These are phyloP conservation scores for Perithous albicinctus DNA, from an alignment of 2,888 invertebrate genomes.

Conservation along the genomic window DNA sequence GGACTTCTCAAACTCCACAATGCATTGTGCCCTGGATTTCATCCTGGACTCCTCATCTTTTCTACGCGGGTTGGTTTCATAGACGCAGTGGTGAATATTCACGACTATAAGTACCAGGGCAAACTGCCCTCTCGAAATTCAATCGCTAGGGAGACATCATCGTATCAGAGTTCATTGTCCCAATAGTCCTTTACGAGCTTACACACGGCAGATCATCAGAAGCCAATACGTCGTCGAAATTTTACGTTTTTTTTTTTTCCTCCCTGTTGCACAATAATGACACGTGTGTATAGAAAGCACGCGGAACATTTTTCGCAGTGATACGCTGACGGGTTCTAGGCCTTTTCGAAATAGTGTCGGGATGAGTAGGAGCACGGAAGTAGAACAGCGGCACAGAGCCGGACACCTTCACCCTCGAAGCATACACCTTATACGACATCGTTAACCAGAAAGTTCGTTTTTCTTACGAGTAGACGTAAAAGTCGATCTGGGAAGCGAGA, in stretches of 20 bases:
- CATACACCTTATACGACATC: conserved; percentile 60
- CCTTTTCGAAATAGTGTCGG: conserved; percentile 23
- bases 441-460: conserved; percentile 66
- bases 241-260: too few relatives aligned
- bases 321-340: not conserved
- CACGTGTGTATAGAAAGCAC: not conserved
- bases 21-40: too few relatives aligned
- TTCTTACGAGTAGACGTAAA: conserved; percentile 73
- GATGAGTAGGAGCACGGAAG: not conserved
- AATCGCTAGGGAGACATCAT: not conserved
- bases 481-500: conserved; percentile 68
- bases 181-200: too few relatives aligned
- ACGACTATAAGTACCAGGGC: conserved; percentile 50
- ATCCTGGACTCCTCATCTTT: too few relatives aligned
- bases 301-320: not conserved
- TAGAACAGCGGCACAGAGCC: not conserved
- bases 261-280: too few relatives aligned
- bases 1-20: too few relatives aligned
- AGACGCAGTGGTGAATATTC: conserved; percentile 62
- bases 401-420: conserved; percentile 30
- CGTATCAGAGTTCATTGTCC: not conserved
- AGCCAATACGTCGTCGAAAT: too few relatives aligned
- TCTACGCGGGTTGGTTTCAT: too few relatives aligned
- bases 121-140: not conserved
- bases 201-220: too few relatives aligned